Evolutionary conservation across 2,113 vertebrate genomes (phyloP).

Genomic region (Romanogobio albipinnatus): DNA sequence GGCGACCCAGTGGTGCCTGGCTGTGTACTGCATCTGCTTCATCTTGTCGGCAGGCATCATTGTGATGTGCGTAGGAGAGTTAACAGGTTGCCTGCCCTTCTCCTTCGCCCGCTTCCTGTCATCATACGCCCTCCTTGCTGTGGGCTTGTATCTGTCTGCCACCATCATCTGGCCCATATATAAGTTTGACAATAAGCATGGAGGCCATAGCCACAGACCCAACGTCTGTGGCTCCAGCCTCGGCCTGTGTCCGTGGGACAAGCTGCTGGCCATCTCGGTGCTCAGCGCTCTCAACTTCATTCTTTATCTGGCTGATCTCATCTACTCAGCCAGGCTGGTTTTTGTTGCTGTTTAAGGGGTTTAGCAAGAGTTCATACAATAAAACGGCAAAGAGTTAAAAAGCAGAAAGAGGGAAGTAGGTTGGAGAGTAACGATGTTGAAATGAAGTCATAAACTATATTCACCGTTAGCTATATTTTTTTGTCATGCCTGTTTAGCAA

Average conservation of each 20-base stretch:
- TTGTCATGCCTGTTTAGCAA: constrained; percentile 11
- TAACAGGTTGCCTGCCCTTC: constrained; percentile 82
- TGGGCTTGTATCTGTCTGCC: constrained; percentile 80
- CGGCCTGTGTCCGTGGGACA: constrained; percentile 78
- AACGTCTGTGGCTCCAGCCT: rapidly evolving
- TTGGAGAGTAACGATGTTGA: neutral
- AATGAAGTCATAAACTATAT: constrained; percentile 21
- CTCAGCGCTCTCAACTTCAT: constrained; percentile 84
- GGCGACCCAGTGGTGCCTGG: constrained; percentile 83
- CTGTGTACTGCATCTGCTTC: constrained; percentile 90
- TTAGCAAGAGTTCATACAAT: neutral
- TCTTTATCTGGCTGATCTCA: constrained; percentile 84
- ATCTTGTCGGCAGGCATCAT: constrained; percentile 83
- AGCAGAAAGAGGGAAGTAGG: neutral
- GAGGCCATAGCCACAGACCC: constrained; percentile 57
- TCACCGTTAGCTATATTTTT: constrained; percentile 33
- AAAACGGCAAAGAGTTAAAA: neutral
- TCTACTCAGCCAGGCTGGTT: constrained; percentile 83
- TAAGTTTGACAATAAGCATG: constrained; percentile 77
- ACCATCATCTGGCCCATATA: constrained; percentile 89
- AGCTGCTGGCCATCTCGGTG: constrained; percentile 77
- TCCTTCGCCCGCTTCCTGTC: constrained; percentile 85
- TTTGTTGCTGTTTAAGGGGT: constrained; percentile 76
- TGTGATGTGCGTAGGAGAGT: constrained; percentile 84
- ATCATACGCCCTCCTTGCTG: constrained; percentile 80